Percentiles rank a stretch among this genome's conserved stretches.
Conservation (phyloP, 2,797 vertebrate genomes). For the Oryzias sinensis region DNA sequence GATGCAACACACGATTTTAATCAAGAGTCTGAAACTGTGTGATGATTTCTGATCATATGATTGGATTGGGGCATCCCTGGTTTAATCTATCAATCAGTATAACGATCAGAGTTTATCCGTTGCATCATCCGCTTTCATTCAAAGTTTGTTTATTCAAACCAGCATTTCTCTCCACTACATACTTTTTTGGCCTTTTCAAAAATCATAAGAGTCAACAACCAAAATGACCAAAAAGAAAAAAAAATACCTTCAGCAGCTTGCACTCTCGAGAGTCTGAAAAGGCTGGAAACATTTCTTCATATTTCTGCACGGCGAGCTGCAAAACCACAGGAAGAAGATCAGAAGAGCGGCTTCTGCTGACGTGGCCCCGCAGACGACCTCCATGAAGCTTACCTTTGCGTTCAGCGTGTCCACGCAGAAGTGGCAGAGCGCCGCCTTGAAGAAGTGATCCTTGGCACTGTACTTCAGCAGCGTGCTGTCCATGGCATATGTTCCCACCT, state of each 20-base stretch:
- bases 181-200: background rate
- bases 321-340: conserved; percentile 1
- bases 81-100: no score
- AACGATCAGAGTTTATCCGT: no score
- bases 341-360: background rate
- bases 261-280: conserved; percentile 82
- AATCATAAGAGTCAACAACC: background rate
- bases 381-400: conserved; percentile 81
- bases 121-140: no score
- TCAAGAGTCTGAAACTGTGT: background rate
- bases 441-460: conserved; percentile 93
- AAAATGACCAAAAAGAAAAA: background rate
- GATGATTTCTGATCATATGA: background rate
- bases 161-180: background rate
- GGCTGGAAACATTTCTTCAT: conserved; percentile 89
- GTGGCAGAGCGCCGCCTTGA: conserved; percentile 90
- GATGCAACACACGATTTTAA: background rate
- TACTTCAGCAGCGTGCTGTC: conserved; percentile 93
- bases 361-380: no score
- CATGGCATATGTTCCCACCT: conserved; percentile 90
- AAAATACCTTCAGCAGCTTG: conserved; percentile 84
- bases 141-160: no score
- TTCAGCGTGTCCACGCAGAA: conserved; percentile 94
- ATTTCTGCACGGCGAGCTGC: conserved; percentile 79
- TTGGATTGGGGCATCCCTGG: background rate